Percentiles rank a stretch among this genome's conserved stretches.
Conservation (phyloP, 2,888 invertebrate genomes). For the Thymelicus lineola region DNA sequence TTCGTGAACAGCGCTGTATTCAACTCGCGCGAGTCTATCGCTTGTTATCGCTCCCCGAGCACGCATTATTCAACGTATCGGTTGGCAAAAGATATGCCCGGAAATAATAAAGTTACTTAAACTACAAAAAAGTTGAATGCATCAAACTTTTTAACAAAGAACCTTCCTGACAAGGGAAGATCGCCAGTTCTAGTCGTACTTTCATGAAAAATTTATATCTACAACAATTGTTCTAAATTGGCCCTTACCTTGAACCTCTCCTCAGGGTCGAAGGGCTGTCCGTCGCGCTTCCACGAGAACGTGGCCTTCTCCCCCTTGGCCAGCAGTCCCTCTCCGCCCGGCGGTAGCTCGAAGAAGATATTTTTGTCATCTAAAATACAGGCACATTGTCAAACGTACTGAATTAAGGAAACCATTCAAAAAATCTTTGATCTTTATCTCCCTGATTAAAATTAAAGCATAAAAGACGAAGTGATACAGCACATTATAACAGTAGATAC, state of each 20-base stretch:
- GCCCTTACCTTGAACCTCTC: constrained; percentile 91
- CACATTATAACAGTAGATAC: too few relatives aligned
- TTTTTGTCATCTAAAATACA: constrained; percentile 89
- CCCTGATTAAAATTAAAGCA: too few relatives aligned
- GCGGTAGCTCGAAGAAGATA: constrained; percentile 90
- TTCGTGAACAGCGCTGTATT: neutral
- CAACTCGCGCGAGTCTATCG: neutral
- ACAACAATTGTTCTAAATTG: too few relatives aligned
- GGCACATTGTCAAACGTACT: neutral
- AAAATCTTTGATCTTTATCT: too few relatives aligned
- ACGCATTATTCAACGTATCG: neutral
- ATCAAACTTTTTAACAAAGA: neutral
- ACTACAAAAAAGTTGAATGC: neutral
- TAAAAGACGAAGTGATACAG: too few relatives aligned
- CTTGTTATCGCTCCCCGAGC: neutral
- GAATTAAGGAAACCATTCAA: too few relatives aligned
- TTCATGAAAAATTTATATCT: too few relatives aligned
- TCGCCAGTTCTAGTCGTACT: too few relatives aligned
- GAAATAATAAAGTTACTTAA: too few relatives aligned
- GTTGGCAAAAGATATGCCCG: neutral
- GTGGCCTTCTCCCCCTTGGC: constrained; percentile 90
- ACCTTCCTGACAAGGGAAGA: too few relatives aligned
- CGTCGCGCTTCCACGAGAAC: constrained; percentile 95
- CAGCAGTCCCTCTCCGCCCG: constrained; percentile 87
- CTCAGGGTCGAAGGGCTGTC: constrained; percentile 93